Evolutionary conservation across 2,113 vertebrate genomes (phyloP).

Genomic region (Synchiropus splendidus): DNA sequence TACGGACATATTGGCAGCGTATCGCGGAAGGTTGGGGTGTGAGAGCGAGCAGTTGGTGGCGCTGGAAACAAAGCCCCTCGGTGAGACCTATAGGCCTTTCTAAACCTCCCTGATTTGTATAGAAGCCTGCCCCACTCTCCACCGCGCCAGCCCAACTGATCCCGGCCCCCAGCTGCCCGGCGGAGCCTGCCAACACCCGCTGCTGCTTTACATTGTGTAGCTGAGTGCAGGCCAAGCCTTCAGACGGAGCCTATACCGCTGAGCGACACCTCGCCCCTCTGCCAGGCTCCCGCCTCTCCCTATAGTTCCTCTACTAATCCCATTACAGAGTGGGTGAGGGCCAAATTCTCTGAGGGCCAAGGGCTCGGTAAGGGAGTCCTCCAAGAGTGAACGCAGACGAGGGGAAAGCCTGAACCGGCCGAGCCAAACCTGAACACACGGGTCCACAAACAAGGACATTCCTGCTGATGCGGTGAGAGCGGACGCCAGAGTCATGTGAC

Average conservation of each 20-base stretch:
- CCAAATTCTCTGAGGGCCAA: constrained; percentile 39
- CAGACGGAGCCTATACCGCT: constrained; percentile 44
- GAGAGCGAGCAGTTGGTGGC: constrained; percentile 34
- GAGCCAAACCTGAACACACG: background rate
- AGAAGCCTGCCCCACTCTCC: constrained; percentile 43
- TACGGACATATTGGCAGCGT: no score
- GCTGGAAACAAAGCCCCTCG: constrained; percentile 45
- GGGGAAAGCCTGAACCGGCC: no score
- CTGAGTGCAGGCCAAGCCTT: constrained; percentile 36
- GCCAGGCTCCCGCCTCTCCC: constrained; percentile 50
- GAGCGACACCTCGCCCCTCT: constrained; percentile 44
- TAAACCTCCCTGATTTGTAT: constrained; percentile 58
- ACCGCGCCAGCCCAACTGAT: constrained; percentile 46
- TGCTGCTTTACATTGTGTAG: constrained; percentile 45
- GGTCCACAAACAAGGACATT: constrained; percentile 14
- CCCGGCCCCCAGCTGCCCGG: constrained; percentile 60
- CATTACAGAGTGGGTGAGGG: constrained; percentile 50
- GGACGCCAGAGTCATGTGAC: constrained; percentile 7
- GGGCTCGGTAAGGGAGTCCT: constrained; percentile 1
- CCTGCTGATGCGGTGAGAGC: constrained; percentile 22
- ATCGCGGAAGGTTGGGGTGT: constrained; percentile 12
- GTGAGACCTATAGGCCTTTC: constrained; percentile 47
- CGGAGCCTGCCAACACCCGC: constrained; percentile 54
- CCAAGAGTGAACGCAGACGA: no score
- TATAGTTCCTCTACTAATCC: constrained; percentile 51